Evolutionary conservation across 2,113 vertebrate species (phyloP).

Genomic region (Bufo gargarizans): DNA sequence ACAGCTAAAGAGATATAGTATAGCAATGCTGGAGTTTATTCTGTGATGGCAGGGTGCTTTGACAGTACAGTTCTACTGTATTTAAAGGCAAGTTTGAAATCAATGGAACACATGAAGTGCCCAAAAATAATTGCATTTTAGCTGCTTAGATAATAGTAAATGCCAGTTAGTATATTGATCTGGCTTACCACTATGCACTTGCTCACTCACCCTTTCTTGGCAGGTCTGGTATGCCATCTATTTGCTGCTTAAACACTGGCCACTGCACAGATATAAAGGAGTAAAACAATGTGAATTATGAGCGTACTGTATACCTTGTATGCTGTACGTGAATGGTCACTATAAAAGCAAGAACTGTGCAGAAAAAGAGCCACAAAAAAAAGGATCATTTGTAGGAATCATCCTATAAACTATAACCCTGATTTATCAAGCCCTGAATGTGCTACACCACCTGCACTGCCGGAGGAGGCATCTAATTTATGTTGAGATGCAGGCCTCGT

Average conservation of each 20-base stretch:
- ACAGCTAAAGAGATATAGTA: background rate
- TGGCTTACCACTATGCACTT: conserved; percentile 10
- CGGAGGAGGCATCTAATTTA: no score
- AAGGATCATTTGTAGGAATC: no score
- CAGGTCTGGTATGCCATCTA: conserved; percentile 8
- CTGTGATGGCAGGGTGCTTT: conserved; percentile 16
- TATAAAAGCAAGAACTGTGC: no score
- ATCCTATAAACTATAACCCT: no score
- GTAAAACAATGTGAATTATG: background rate
- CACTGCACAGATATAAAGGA: background rate
- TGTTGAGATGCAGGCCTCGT: no score
- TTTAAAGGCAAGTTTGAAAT: conserved; percentile 49
- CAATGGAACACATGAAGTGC: conserved; percentile 36
- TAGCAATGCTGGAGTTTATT: conserved; percentile 38
- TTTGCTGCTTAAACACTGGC: conserved; percentile 11
- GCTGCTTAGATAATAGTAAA: conserved; percentile 52
- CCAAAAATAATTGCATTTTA: conserved; percentile 42
- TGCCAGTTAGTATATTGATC: conserved; percentile 56
- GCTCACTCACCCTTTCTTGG: conserved; percentile 31
- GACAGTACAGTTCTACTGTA: conserved; percentile 32
- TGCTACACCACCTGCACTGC: no score
- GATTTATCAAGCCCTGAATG: no score
- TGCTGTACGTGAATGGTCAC: background rate
- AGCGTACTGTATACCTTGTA: background rate
- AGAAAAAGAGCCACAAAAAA: no score